Percentiles rank a stretch among this genome's conserved stretches.
Conservation (phyloP, 2,888 invertebrate genomes). For the Tanytarsus gracilentus region DNA sequence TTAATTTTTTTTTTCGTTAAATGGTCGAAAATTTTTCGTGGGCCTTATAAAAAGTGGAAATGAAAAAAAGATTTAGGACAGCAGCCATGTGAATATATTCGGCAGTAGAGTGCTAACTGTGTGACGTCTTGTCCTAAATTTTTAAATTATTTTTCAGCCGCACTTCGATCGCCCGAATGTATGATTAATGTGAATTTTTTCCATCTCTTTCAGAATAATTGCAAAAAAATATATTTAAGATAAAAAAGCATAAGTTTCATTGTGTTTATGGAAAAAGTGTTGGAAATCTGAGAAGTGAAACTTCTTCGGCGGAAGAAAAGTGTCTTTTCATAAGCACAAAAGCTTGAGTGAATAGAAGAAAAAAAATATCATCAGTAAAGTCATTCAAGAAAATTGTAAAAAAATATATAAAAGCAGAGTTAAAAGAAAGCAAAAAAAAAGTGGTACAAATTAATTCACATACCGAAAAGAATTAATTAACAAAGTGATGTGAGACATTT, state of each 20-base stretch:
- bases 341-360: background rate
- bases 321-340: background rate
- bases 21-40: background rate
- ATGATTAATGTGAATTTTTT: too few species aligned
- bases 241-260: background rate
- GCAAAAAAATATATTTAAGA: too few species aligned
- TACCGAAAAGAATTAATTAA: background rate
- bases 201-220: too few species aligned
- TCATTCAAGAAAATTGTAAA: background rate
- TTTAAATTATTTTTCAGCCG: too few species aligned
- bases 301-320: constrained; percentile 9
- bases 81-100: too few species aligned
- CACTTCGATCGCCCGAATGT: too few species aligned
- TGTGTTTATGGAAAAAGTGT: background rate
- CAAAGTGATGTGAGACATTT: constrained; percentile 20
- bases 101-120: too few species aligned
- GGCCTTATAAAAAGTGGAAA: too few species aligned
- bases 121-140: too few species aligned
- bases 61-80: too few species aligned
- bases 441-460: constrained; percentile 7
- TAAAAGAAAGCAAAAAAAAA: background rate
- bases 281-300: constrained; percentile 14
- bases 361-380: background rate
- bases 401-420: background rate
- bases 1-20: background rate